Percentiles rank a stretch among this genome's conserved stretches.
Conservation (phyloP, 2,113 vertebrate species). For the Dicrurus megarhynchus region DNA sequence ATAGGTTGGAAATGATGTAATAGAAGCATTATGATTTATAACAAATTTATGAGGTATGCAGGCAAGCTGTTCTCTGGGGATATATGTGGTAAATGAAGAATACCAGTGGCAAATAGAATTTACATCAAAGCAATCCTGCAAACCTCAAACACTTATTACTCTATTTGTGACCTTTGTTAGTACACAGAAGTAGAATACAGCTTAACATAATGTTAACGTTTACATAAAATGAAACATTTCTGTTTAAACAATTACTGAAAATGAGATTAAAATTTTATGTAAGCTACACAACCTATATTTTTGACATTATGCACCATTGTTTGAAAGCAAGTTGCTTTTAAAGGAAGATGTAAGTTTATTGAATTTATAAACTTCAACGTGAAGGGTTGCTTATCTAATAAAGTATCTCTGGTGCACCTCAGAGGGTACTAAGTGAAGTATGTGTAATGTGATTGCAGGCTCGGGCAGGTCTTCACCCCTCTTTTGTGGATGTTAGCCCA, state of each 20-base stretch:
- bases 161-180: slow-evolving; percentile 58
- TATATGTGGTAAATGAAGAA: slow-evolving; percentile 59
- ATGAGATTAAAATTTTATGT: slow-evolving; percentile 40
- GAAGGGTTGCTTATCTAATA: slow-evolving; percentile 6
- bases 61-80: slow-evolving; percentile 49
- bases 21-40: slow-evolving; percentile 69
- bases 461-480: background rate
- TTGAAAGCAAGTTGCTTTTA: slow-evolving; percentile 8
- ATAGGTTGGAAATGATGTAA: slow-evolving; percentile 71
- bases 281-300: slow-evolving; percentile 17
- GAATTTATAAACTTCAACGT: slow-evolving; percentile 27
- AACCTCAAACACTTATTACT: slow-evolving; percentile 62
- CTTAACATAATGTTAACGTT: slow-evolving; percentile 28
- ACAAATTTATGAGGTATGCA: slow-evolving; percentile 64
- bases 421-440: background rate
- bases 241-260: slow-evolving; percentile 41
- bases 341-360: background rate
- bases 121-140: slow-evolving; percentile 67
- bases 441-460: background rate
- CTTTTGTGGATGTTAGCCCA: background rate
- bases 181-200: slow-evolving; percentile 56
- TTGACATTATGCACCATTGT: background rate
- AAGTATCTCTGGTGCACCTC: background rate
- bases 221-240: slow-evolving; percentile 48
- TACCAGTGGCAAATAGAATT: slow-evolving; percentile 62